Conservation (phyloP, 92 coral and sea anemone genomes). For the Palythoa grandiflora region DNA sequence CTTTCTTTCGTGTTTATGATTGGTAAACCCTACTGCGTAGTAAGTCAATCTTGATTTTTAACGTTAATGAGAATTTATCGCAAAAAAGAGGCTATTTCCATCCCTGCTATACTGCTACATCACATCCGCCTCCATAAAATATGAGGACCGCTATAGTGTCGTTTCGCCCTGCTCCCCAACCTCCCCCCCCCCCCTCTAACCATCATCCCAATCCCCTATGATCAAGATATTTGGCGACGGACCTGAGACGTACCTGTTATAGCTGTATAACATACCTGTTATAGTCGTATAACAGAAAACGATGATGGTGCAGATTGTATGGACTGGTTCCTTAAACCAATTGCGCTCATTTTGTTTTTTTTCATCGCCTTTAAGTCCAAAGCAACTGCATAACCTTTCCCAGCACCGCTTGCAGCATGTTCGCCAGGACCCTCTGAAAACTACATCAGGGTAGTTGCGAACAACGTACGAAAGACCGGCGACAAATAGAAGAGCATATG, state of each 20-base stretch:
- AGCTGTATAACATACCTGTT: constrained; percentile 36
- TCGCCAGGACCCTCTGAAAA: constrained; percentile 55
- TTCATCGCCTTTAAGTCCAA: neutral
- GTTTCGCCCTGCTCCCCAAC: neutral
- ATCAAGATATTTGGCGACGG: no score
- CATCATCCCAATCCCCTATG: no score
- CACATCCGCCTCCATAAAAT: no score
- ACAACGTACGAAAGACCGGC: constrained; percentile 65
- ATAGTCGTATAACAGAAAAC: constrained; percentile 92
- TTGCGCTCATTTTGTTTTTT: constrained; percentile 25
- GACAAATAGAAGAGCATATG: constrained; percentile 70
- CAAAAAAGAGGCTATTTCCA: no score
- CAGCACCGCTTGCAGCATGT: constrained; percentile 4
- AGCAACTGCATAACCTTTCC: neutral
- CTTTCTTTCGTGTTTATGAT: no score
- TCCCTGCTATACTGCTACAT: no score
- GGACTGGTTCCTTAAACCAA: constrained; percentile 80
- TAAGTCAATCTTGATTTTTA: no score
- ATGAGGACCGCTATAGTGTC: no score
- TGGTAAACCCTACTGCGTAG: no score
- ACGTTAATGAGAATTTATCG: no score
- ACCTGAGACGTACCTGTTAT: no score
- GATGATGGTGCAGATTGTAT: constrained; percentile 91
- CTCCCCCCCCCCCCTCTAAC: no score
- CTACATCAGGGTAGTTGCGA: constrained; percentile 64